These are phyloP conservation scores for Labrus mixtus DNA, from an alignment of 2,113 vertebrate species.

Conservation along the genomic window DNA sequence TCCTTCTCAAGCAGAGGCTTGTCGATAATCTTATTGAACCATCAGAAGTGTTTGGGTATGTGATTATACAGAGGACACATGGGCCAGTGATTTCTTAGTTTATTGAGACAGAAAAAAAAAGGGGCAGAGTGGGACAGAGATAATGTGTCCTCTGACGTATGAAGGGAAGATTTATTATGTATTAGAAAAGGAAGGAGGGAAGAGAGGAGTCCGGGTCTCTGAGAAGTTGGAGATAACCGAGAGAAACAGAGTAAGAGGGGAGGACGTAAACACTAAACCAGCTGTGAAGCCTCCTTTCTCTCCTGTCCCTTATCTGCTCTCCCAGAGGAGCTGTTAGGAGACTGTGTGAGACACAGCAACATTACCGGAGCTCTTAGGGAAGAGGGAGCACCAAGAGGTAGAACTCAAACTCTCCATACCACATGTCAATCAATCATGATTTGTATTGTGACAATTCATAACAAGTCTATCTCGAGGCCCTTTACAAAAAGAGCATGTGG, in stretches of 20 bases:
- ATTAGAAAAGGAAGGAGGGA: background rate
- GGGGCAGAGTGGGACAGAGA: background rate
- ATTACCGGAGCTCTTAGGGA: constrained; percentile 17
- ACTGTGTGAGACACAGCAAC: constrained; percentile 7
- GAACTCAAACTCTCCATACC: background rate
- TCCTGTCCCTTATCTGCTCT: background rate
- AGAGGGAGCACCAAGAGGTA: background rate
- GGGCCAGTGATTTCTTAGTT: constrained; percentile 17
- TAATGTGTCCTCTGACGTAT: constrained; percentile 12
- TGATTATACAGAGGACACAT: constrained; percentile 28
- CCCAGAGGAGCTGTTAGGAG: constrained; percentile 30
- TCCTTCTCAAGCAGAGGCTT: constrained; percentile 34
- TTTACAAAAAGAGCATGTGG: too few species aligned
- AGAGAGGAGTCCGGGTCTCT: constrained; percentile 1
- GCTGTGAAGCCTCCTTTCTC: constrained; percentile 2
- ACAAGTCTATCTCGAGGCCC: too few species aligned
- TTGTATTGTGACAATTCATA: too few species aligned
- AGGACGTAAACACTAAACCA: constrained; percentile 33
- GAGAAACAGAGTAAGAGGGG: background rate
- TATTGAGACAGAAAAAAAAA: background rate
- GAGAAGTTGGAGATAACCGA: background rate
- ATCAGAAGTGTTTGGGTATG: constrained; percentile 13
- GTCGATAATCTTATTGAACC: constrained; percentile 42
- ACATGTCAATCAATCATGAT: too few species aligned
- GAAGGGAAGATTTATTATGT: background rate